A percentile compares a stretch with the other conserved stretches of the same genome.
Conservation (phyloP, 1,140 invertebrate species). For the Apis florea region DNA sequence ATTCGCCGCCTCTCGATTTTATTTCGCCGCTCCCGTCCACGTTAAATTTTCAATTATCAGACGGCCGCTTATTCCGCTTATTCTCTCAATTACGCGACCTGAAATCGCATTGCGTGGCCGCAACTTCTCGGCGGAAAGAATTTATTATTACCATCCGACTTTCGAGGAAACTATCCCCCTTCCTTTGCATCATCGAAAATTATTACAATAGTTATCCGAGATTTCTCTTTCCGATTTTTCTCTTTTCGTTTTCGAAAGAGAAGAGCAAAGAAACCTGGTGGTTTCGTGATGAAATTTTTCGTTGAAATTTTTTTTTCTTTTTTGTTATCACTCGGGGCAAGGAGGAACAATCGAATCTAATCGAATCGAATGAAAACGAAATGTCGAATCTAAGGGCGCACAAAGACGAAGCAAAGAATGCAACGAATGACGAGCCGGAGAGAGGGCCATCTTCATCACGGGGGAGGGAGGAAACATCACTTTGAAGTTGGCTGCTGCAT, state of each 20-base stretch:
- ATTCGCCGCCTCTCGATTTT: conserved; percentile 57
- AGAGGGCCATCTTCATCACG: not conserved
- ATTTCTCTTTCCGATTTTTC: no score
- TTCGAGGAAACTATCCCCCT: no score
- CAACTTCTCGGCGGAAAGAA: not conserved
- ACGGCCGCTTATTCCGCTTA: conserved; percentile 8
- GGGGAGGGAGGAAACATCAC: not conserved
- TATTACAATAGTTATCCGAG: no score
- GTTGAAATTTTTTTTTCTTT: no score
- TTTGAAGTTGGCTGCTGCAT: conserved; percentile 10
- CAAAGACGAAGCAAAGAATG: not conserved
- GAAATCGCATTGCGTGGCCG: conserved; percentile 7
- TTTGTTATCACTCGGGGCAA: no score
- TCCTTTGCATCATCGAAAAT: no score
- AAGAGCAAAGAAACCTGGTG: no score
- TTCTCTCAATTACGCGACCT: conserved; percentile 30
- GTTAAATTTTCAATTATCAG: conserved; percentile 60
- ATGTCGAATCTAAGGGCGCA: not conserved
- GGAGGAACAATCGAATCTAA: not conserved
- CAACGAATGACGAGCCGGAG: not conserved
- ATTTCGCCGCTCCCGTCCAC: conserved; percentile 42
- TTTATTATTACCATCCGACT: no score
- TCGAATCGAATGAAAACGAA: not conserved
- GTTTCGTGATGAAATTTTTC: no score
- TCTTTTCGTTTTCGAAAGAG: no score